Conservation (phyloP, 2,797 vertebrate species). For the Staurois parvus region DNA sequence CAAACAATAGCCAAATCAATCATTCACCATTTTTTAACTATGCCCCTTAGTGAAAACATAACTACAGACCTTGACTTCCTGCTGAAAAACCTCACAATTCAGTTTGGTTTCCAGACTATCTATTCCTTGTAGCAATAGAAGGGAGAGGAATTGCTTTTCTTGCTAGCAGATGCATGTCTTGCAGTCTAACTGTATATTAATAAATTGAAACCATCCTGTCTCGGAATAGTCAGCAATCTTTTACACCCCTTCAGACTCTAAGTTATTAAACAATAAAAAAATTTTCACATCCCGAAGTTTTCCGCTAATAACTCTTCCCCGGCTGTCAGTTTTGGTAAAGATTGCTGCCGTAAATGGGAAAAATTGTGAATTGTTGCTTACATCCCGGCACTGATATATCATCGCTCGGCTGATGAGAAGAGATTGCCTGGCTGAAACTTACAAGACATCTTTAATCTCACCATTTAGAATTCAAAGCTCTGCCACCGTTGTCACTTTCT, state of each 20-base stretch:
- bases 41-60: too few species aligned
- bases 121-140: background rate
- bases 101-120: too few species aligned
- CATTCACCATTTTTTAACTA: too few species aligned
- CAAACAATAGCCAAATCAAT: too few species aligned
- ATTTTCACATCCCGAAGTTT: conserved; percentile 61
- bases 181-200: conserved; percentile 23
- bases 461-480: conserved; percentile 66
- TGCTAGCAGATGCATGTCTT: background rate
- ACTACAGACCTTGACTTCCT: too few species aligned
- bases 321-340: conserved; percentile 52
- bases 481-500: conserved; percentile 44
- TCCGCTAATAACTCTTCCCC: conserved; percentile 64
- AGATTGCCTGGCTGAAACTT: conserved; percentile 67
- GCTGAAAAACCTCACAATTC: background rate
- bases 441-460: conserved; percentile 67
- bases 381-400: conserved; percentile 57
- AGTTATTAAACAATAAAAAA: conserved; percentile 54
- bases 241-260: conserved; percentile 29
- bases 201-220: conserved; percentile 16
- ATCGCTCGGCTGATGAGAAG: conserved; percentile 66
- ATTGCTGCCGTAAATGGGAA: conserved; percentile 64
- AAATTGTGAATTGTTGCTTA: conserved; percentile 60
- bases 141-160: background rate
- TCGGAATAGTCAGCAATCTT: conserved; percentile 21